Percentiles rank a stretch among this genome's conserved stretches.
Conservation (phyloP, 2,888 invertebrate genomes). For the Eurytoma adleriae region DNA sequence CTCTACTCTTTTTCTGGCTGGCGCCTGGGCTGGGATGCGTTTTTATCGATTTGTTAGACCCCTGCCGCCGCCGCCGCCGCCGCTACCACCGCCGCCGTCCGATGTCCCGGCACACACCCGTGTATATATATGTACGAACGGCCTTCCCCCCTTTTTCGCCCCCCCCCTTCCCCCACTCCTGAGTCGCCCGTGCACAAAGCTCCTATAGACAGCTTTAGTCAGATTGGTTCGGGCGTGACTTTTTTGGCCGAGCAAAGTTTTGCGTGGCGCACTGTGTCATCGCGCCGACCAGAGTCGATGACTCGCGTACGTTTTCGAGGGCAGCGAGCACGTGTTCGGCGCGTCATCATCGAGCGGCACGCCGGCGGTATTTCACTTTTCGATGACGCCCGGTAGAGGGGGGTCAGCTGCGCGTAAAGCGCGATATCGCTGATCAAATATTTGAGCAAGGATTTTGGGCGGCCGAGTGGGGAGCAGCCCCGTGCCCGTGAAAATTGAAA, state of each 20-base stretch:
- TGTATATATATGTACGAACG: slow-evolving; percentile 64
- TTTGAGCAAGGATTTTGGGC: slow-evolving; percentile 52
- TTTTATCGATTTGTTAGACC: slow-evolving; percentile 76
- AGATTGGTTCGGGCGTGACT: slow-evolving; percentile 71
- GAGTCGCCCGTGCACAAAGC: slow-evolving; percentile 39
- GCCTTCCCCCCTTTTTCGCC: slow-evolving; percentile 30
- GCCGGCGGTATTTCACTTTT: slow-evolving; percentile 54
- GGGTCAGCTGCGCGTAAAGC: slow-evolving; percentile 12
- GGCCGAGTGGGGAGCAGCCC: slow-evolving; percentile 24
- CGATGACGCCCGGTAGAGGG: slow-evolving; percentile 35
- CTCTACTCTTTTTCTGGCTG: slow-evolving; percentile 68
- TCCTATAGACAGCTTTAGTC: slow-evolving; percentile 57
- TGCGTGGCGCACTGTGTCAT: slow-evolving; percentile 41
- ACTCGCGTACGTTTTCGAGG: slow-evolving; percentile 17
- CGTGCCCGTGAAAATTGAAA: slow-evolving; percentile 55
- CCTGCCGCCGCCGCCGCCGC: slow-evolving; percentile 60
- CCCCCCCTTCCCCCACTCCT: slow-evolving; percentile 30
- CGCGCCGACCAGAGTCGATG: slow-evolving; percentile 32
- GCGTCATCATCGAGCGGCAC: slow-evolving; percentile 40
- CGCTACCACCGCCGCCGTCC: slow-evolving; percentile 61
- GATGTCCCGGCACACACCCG: slow-evolving; percentile 64
- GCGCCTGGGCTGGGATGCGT: slow-evolving; percentile 76
- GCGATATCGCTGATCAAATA: slow-evolving; percentile 56
- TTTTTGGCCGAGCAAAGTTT: slow-evolving; percentile 64
- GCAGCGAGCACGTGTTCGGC: slow-evolving; percentile 2